Percentiles rank a stretch among this genome's conserved stretches.
Evolutionary conservation across 1,140 invertebrate genomes (phyloP).

Genomic region (Diabrotica undecimpunctata): DNA sequence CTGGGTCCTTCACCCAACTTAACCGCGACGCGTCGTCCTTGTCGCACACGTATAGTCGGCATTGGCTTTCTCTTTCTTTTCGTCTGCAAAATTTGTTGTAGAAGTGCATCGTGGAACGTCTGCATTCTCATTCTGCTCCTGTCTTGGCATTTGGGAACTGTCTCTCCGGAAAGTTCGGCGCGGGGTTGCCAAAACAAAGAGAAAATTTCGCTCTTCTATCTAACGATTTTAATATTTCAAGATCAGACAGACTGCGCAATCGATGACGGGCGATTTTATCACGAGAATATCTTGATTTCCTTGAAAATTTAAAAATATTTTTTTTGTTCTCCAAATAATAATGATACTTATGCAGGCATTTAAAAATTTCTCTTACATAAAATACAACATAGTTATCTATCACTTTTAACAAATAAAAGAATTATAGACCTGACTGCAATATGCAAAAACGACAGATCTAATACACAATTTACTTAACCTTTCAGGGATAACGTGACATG

Average conservation of each 20-base stretch:
- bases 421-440: no score
- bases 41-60: background rate
- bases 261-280: background rate
- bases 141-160: background rate
- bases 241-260: background rate
- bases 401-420: no score
- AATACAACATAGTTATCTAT: no score
- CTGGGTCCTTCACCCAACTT: constrained; percentile 23
- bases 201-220: background rate
- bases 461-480: no score
- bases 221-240: background rate
- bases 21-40: constrained; percentile 20
- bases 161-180: background rate
- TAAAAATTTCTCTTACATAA: no score
- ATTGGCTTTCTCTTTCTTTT: constrained; percentile 16
- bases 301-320: background rate
- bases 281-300: background rate
- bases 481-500: no score
- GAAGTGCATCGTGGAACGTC: constrained; percentile 20
- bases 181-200: background rate
- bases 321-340: no score
- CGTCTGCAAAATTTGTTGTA: constrained; percentile 20
- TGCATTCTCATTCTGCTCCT: constrained; percentile 7
- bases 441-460: no score
- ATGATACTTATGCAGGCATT: no score